Evolutionary conservation across 2,888 invertebrate species (phyloP).

Genomic region (Ctena decussata): DNA sequence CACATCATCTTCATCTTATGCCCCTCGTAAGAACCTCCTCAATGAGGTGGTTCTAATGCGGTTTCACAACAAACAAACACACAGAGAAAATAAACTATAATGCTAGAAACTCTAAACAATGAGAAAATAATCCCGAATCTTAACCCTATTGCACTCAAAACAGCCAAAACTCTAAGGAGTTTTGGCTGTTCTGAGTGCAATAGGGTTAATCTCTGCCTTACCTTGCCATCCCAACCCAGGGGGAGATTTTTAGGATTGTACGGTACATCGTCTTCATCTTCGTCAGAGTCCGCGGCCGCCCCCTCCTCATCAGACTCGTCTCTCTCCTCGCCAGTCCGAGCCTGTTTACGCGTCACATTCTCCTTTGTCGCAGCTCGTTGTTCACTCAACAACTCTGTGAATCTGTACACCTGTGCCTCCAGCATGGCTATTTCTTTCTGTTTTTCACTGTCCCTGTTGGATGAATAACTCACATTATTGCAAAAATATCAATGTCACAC

Average conservation of each 20-base stretch:
- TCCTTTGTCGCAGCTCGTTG: conserved; percentile 97
- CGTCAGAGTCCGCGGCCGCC: conserved; percentile 85
- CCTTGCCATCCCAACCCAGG: conserved; percentile 99
- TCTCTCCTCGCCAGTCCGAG: conserved; percentile 91
- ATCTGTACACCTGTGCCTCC: conserved; percentile 96
- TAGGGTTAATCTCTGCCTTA: conserved; percentile 83
- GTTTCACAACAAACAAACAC: too few relatives aligned
- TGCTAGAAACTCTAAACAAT: too few relatives aligned
- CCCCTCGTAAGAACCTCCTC: too few relatives aligned
- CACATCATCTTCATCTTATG: conserved; percentile 95
- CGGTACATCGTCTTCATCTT: conserved; percentile 96
- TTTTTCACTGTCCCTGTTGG: conserved; percentile 88
- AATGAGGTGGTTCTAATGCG: too few relatives aligned
- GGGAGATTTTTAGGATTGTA: conserved; percentile 99
- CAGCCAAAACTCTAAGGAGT: too few relatives aligned
- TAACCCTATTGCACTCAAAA: too few relatives aligned
- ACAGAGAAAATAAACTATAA: too few relatives aligned
- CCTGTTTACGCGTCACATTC: conserved; percentile 99
- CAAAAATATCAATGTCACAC: too few relatives aligned
- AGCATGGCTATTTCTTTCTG: conserved; percentile 95
- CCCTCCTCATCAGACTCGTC: conserved; percentile 89
- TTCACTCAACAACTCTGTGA: conserved; percentile 94
- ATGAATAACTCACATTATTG: too few relatives aligned
- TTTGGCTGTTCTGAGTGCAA: too few relatives aligned
- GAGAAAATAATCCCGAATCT: too few relatives aligned